phyloP scores from a whole-genome alignment of 23 tunicate species.

The Botrylloides violaceus region DNA sequence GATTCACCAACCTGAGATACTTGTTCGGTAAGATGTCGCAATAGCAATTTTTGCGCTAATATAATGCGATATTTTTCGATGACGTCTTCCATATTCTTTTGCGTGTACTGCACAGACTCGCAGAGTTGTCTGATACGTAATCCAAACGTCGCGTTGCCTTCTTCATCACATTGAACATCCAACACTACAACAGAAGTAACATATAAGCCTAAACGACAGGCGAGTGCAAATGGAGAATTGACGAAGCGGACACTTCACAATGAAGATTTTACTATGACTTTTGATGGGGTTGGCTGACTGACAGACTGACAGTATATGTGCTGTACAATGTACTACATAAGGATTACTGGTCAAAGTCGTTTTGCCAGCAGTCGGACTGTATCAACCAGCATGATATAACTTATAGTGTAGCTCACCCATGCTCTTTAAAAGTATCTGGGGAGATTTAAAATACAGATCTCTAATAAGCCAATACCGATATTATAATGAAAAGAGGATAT shows the following conservation, averaged over 20 bases:
- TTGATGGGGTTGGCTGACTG: too few relatives aligned
- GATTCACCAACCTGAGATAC: conserved; percentile 20
- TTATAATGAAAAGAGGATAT: too few relatives aligned
- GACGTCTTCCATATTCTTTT: conserved; percentile 32
- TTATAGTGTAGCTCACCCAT: too few relatives aligned
- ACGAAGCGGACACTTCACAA: not conserved
- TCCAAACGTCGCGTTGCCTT: conserved; percentile 24
- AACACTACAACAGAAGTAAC: conserved; percentile 19
- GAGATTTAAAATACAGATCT: too few relatives aligned
- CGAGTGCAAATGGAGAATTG: not conserved
- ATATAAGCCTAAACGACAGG: not conserved
- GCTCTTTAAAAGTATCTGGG: too few relatives aligned
- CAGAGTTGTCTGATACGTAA: conserved; percentile 48
- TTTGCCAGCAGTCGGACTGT: too few relatives aligned
- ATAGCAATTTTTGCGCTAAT: conserved; percentile 42
- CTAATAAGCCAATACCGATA: too few relatives aligned
- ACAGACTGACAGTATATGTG: too few relatives aligned
- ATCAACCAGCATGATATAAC: too few relatives aligned
- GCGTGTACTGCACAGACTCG: conserved; percentile 37
- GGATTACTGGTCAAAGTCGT: too few relatives aligned
- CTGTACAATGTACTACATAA: too few relatives aligned
- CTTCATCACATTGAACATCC: conserved; percentile 64
- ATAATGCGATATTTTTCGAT: conserved; percentile 33
- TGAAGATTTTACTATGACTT: too few relatives aligned
- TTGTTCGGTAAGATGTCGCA: conserved; percentile 37